Base-by-base conservation (phyloP, 2,797 vertebrate genomes). In the Platyrinchus mystaceus region DNA sequence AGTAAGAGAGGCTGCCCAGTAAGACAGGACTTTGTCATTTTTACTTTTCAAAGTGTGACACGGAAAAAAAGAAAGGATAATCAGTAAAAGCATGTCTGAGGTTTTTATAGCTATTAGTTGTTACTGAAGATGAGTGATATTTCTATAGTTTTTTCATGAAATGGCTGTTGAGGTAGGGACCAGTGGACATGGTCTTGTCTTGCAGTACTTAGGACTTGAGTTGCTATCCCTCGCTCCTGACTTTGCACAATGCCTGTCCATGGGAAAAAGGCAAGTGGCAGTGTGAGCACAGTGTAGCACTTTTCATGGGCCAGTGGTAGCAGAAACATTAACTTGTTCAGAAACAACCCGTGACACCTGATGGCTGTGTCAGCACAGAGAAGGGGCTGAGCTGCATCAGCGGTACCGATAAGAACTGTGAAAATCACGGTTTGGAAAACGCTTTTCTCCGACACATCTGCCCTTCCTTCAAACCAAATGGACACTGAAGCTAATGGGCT, bases 251-350 rank as follows among this genome's bases (percentile, higher is more conserved):
- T 75, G 43, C 30, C 37, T 39, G 69, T 37, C 34, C 39, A 3
- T 7, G 36, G 12, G 67, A 37, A 37, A 43, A 84, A 49, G 49
- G 32, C 58, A 74, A 50, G 34, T n/a, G 77, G 30, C 37, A 66
- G 37, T 0, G 0, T 27, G 46, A 84, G 46, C 27, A 19, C 64
- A 36, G 37, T 0, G 0, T 22, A 52, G 32, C 13, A 9, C n/a
- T 84, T 91, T 66, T 76, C 50, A 23, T 39, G 50, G 55, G 15
- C 55, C 32, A 27, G 8, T 17, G 37, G 30, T 7, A 55, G 63
- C 59, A 50, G 75, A 73, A 66, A 53, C 15, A 21, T 79, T n/a
- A 84, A 82, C 13, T 53, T 43, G 12, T 71, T 82, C 67, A 69
- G 84, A 79, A 89, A 14, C 7, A n/a, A 3, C 16, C 20, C 1